phyloP scores from a whole-genome alignment of 2,113 vertebrate genomes.

The Myotis lucifugus region DNA sequence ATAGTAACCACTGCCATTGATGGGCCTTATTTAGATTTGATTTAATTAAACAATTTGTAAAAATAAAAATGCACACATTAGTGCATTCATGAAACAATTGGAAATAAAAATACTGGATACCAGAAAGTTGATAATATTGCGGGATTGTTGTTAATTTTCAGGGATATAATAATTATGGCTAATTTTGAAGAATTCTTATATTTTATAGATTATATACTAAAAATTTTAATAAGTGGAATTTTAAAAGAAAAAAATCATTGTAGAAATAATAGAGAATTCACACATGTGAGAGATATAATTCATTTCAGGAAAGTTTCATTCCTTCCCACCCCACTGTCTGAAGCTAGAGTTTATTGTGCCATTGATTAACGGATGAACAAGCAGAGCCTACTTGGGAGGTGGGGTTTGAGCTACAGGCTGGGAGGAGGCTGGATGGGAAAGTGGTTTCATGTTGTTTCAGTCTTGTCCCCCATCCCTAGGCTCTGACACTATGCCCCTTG shows the following conservation, averaged over 20 bases:
- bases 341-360: neutral
- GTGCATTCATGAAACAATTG: neutral
- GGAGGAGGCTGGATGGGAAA: neutral
- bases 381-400: neutral
- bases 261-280: neutral
- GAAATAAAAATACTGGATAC: neutral
- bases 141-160: constrained; percentile 6
- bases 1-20: neutral
- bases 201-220: neutral
- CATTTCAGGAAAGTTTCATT: neutral
- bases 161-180: neutral
- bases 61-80: neutral
- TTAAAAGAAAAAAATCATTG: neutral
- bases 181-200: neutral
- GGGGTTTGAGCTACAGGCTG: too few species aligned
- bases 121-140: neutral
- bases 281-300: neutral
- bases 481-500: neutral
- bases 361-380: neutral
- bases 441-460: neutral
- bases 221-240: neutral
- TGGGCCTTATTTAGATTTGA: neutral
- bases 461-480: neutral
- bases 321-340: neutral
- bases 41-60: neutral